Evolutionary conservation across 2,888 invertebrate species (phyloP), one percentile per base, ranked within the genome.

Genomic region (Tethea ocularis): DNA sequence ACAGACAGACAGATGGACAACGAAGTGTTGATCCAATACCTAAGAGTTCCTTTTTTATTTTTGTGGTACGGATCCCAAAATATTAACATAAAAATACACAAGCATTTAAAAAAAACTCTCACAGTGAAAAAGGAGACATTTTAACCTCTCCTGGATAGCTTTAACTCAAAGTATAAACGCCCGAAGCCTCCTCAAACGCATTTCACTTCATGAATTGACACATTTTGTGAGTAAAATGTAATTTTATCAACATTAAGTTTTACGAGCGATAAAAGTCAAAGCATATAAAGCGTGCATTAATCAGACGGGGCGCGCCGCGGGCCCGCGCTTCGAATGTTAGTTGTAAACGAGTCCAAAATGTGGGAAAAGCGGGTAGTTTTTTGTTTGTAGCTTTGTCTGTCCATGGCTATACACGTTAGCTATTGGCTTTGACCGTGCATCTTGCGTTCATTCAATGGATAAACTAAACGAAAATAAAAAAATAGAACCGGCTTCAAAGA

Each of bases 221-320:
- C 46, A 46, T 46, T 46, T 46, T 46, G n/a, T 46, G 46, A 46
- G 46, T 46, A 46, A 46, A 46, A 46, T 46, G 46, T 46, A 46
- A 46, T 46, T 46, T 46, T 17, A 46, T 46, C 46, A 46, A 20
- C 46, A 20, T 46, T 41, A 41, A 17, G 41, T 41, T 41, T 33
- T 46, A 46, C n/a, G 46, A 46, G 46, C 46, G 17, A 46, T 46
- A 46, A 46, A 46, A 46, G 46, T 46, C 46, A 20, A 20, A 8
- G 10, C 46, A 8, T 46, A 41, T 41, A 17, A 46, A 46, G n/a
- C 17, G 46, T 20, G 20, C 46, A 46, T 46, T 8, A 46, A 46
- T 46, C 46, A 20, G 20, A n/a, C n/a, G 46, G 46, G 46, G 46
- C 8, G 46, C 17, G 46, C 46, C 46, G 17, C 20, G 2, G 46